These are phyloP conservation scores for Cichladusa arquata DNA, from an alignment of 2,113 vertebrate genomes.

Conservation along the genomic window DNA sequence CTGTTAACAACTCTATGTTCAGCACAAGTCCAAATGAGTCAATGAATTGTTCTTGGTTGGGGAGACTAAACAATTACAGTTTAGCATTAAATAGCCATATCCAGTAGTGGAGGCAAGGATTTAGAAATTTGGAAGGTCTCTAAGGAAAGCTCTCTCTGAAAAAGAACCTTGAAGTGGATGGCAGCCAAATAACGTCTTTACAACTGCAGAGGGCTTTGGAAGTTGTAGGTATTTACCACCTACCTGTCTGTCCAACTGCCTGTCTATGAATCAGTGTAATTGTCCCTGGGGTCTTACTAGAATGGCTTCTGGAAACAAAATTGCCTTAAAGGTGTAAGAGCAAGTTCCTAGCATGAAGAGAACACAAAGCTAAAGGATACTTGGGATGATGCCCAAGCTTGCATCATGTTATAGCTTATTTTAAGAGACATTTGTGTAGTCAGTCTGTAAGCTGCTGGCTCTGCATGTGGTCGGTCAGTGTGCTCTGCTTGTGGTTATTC, in stretches of 20 bases:
- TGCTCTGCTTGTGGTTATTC: not conserved
- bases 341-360: not conserved
- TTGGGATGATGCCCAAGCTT: not conserved
- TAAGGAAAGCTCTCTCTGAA: not conserved
- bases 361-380: not conserved
- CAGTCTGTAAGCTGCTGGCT: not conserved
- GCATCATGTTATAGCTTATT: not conserved
- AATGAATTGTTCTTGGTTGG: not conserved
- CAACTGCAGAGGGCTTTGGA: not conserved
- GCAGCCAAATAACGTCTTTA: not conserved
- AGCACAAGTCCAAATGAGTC: not conserved
- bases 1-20: not conserved
- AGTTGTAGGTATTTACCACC: accelerated
- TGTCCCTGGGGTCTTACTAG: not conserved
- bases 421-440: not conserved
- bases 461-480: accelerated
- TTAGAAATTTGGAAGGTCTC: not conserved
- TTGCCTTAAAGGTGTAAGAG: not conserved
- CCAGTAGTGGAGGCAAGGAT: accelerated
- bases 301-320: not conserved
- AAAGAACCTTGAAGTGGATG: not conserved
- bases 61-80: not conserved
- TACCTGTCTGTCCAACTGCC: not conserved
- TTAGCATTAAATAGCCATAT: not conserved
- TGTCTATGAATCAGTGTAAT: not conserved